Conservation (phyloP, 2,888 invertebrate genomes). For the Athalia circularis region DNA sequence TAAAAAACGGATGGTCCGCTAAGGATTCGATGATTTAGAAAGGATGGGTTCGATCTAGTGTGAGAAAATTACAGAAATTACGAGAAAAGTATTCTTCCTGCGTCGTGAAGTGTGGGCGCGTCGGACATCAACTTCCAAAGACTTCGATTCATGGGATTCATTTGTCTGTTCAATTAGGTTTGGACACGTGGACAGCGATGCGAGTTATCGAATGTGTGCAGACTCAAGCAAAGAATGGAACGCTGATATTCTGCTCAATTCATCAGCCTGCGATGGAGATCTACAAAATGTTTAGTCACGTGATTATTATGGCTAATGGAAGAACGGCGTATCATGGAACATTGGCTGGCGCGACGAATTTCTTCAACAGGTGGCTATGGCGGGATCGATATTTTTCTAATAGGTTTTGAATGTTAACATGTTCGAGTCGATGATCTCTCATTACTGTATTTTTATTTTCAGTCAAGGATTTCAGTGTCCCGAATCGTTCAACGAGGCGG, state of each 20-base stretch:
- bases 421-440: too few relatives aligned
- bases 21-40: too few relatives aligned
- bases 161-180: conserved; percentile 64
- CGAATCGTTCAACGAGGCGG: conserved; percentile 75
- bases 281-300: conserved; percentile 75
- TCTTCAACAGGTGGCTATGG: conserved; percentile 59
- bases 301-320: conserved; percentile 75
- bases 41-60: too few relatives aligned
- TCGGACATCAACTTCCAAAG: too few relatives aligned
- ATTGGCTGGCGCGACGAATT: conserved; percentile 52
- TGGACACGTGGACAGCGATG: conserved; percentile 78
- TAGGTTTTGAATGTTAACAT: too few relatives aligned
- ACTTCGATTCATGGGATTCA: neutral
- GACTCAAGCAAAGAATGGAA: conserved; percentile 70
- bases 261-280: conserved; percentile 77
- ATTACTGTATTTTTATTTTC: conserved; percentile 24
- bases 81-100: neutral
- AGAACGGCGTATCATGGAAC: conserved; percentile 72
- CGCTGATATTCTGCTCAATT: conserved; percentile 77
- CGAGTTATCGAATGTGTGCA: conserved; percentile 74
- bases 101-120: too few relatives aligned
- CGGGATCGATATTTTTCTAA: neutral
- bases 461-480: conserved; percentile 70
- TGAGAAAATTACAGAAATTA: too few relatives aligned
- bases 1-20: too few relatives aligned